Conservation (phyloP, 2,888 invertebrate genomes). For the Drosophila maculinotata region DNA sequence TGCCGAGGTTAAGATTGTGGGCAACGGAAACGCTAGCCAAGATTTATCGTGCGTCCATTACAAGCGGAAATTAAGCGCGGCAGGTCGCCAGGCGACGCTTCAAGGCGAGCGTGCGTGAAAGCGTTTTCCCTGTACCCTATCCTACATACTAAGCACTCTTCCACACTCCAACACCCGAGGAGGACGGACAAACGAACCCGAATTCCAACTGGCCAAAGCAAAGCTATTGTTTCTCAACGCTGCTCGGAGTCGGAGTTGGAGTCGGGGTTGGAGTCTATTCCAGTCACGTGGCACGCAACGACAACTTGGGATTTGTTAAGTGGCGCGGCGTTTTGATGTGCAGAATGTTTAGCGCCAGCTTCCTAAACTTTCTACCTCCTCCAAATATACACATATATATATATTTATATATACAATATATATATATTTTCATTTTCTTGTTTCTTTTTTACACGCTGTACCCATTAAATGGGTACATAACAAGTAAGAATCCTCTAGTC, state of each 20-base stretch:
- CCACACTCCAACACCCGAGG: neutral
- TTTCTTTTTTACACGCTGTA: constrained; percentile 5
- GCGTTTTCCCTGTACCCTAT: constrained; percentile 68
- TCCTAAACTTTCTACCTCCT: constrained; percentile 8
- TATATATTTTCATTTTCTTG: constrained; percentile 10
- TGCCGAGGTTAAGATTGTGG: constrained; percentile 31
- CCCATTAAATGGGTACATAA: neutral
- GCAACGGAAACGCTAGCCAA: constrained; percentile 72
- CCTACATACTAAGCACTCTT: neutral
- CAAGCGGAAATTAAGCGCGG: constrained; percentile 82
- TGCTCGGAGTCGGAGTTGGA: too few species aligned
- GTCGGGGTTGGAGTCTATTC: constrained; percentile 53
- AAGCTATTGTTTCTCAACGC: constrained; percentile 67
- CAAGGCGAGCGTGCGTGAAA: constrained; percentile 74
- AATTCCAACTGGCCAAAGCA: constrained; percentile 62
- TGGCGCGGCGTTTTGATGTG: constrained; percentile 72
- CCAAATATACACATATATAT: neutral
- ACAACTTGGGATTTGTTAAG: constrained; percentile 81
- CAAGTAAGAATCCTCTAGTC: too few species aligned
- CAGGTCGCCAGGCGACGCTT: constrained; percentile 62
- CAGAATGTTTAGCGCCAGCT: constrained; percentile 60
- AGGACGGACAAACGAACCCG: constrained; percentile 6
- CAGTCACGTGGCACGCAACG: constrained; percentile 80
- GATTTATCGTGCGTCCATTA: constrained; percentile 82
- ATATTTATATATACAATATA: neutral